phyloP scores from a whole-genome alignment of 2,113 vertebrate species.

The Rostratula benghalensis region DNA sequence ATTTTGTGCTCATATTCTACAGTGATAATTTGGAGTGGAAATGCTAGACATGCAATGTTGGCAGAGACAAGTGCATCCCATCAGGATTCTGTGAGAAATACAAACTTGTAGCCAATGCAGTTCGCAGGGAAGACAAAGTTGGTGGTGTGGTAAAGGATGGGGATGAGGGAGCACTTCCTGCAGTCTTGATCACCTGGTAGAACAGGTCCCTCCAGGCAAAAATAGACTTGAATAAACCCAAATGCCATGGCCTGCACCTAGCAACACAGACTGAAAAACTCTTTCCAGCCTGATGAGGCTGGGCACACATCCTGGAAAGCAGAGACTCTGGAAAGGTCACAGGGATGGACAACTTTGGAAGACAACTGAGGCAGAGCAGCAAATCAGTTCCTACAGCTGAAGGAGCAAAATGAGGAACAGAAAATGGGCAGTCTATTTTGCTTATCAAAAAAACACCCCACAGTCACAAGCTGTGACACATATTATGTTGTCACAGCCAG shows the following conservation, averaged over 20 bases:
- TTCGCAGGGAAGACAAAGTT: not conserved
- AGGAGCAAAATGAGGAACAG: not conserved
- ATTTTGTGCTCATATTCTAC: not conserved
- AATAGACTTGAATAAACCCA: not conserved
- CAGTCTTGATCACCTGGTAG: not conserved
- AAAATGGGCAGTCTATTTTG: not conserved
- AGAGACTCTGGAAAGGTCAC: not conserved
- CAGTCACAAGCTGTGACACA: not conserved
- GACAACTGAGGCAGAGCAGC: fast-evolving
- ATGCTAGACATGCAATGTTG: fast-evolving
- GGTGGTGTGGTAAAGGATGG: not conserved
- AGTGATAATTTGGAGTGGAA: not conserved
- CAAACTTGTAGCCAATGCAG: not conserved
- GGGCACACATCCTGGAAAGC: not conserved
- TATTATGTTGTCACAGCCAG: not conserved
- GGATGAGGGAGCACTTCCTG: not conserved
- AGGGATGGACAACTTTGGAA: not conserved
- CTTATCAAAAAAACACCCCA: not conserved
- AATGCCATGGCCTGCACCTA: not conserved
- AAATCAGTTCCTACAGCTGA: not conserved
- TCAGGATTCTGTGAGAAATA: not conserved
- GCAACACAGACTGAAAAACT: not conserved
- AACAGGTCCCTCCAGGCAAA: not conserved
- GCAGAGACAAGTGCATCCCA: fast-evolving
- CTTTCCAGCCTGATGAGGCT: not conserved